A percentile compares a stretch with the other conserved stretches of the same genome.
Evolutionary conservation across 2,113 vertebrate species (phyloP).

Genomic region (Pagrus major): DNA sequence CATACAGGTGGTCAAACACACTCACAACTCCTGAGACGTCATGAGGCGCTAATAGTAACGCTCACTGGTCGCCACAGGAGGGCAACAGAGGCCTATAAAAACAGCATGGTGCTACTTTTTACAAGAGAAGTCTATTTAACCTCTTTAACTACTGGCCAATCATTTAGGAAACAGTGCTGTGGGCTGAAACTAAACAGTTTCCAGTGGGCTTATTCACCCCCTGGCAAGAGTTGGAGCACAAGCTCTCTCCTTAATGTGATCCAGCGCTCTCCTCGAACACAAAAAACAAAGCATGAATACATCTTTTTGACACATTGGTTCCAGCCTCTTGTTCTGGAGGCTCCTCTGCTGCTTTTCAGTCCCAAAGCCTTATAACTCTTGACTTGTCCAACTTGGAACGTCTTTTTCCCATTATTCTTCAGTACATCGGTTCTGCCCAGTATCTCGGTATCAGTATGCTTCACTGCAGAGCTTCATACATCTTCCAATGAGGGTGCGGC

Average conservation of each 20-base stretch:
- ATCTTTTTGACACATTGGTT: slow-evolving; percentile 66
- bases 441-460: slow-evolving; percentile 27
- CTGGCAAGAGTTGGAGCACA: slow-evolving; percentile 54
- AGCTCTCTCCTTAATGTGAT: slow-evolving; percentile 60
- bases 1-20: slow-evolving; percentile 69
- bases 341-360: slow-evolving; percentile 23
- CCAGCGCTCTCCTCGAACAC: slow-evolving; percentile 51
- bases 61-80: slow-evolving; percentile 66
- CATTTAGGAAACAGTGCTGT: slow-evolving; percentile 67
- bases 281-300: slow-evolving; percentile 56
- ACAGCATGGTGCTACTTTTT: slow-evolving; percentile 48
- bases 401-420: slow-evolving; percentile 38
- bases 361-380: slow-evolving; percentile 11
- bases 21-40: slow-evolving; percentile 21
- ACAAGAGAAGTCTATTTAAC: slow-evolving; percentile 69
- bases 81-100: slow-evolving; percentile 74
- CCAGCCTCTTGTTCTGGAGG: slow-evolving; percentile 33
- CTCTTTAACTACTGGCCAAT: slow-evolving; percentile 68
- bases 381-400: slow-evolving; percentile 48
- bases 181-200: slow-evolving; percentile 70
- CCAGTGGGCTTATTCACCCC: slow-evolving; percentile 61
- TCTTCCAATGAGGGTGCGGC: slow-evolving; percentile 23
- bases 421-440: slow-evolving; percentile 27
- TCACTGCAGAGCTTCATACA: slow-evolving; percentile 26
- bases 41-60: slow-evolving; percentile 30